These are phyloP conservation scores for Spizaetus ornatus DNA, from an alignment of 2,113 vertebrate species.

Conservation along the genomic window DNA sequence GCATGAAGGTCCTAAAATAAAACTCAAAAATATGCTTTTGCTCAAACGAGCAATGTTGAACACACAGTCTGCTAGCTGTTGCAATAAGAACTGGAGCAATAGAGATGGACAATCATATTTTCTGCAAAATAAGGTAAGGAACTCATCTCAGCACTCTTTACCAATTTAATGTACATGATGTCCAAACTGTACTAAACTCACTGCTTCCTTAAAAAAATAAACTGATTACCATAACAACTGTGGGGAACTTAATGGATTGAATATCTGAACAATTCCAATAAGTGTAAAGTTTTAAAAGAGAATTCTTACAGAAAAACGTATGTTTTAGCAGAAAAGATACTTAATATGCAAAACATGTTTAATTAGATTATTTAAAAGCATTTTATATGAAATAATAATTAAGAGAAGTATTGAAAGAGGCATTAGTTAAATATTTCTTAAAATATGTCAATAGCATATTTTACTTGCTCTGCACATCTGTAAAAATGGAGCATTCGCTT, in stretches of 20 bases:
- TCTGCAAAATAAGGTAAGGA: background rate
- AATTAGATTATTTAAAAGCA: background rate
- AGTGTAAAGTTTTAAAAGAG: background rate
- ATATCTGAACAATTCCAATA: background rate
- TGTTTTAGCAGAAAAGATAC: background rate
- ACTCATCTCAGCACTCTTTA: background rate
- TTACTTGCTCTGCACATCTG: background rate
- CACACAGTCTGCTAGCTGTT: background rate
- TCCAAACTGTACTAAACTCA: background rate
- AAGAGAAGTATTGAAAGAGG: background rate
- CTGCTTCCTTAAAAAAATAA: background rate
- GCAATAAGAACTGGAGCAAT: background rate
- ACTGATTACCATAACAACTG: background rate
- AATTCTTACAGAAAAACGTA: background rate
- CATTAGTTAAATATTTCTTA: background rate
- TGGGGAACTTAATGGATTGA: background rate
- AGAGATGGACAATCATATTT: background rate
- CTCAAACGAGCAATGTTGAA: background rate
- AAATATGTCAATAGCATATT: background rate
- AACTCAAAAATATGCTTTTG: background rate
- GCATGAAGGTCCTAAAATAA: background rate
- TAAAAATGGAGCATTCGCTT: background rate
- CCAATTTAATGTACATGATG: background rate
- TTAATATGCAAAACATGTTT: background rate
- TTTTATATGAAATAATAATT: background rate